phyloP scores from a whole-genome alignment of 2,113 vertebrate genomes.

The Ctenodactylus gundi region DNA sequence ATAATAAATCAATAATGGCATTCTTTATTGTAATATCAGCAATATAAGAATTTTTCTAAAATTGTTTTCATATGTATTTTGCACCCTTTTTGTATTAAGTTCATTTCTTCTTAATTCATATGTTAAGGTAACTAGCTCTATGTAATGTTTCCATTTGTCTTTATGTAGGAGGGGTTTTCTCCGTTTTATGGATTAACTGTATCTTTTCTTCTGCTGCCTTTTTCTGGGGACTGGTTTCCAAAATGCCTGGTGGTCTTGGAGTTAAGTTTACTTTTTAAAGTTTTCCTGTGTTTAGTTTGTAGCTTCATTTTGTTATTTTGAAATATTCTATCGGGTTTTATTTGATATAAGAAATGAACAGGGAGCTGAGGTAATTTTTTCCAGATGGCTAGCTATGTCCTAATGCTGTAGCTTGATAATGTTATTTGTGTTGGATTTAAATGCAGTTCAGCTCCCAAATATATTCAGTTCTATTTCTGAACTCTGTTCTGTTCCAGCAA shows the following conservation, averaged over 20 bases:
- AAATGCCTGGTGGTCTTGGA: too few species aligned
- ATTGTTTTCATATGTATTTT: background rate
- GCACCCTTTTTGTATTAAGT: background rate
- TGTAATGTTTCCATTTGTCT: background rate
- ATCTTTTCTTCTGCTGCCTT: background rate
- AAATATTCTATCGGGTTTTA: background rate
- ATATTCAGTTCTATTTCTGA: background rate
- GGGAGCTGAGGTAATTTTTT: background rate
- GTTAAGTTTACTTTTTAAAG: background rate
- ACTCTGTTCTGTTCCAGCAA: background rate
- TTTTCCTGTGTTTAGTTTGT: background rate
- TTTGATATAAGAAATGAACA: background rate
- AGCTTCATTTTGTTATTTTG: slow-evolving; percentile 10
- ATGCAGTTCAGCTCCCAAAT: background rate
- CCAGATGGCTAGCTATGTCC: background rate
- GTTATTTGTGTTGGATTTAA: background rate
- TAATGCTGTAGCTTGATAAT: background rate
- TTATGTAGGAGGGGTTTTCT: background rate
- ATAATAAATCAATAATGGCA: too few species aligned
- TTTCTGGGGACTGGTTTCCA: too few species aligned
- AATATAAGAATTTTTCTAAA: background rate
- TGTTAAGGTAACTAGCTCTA: background rate
- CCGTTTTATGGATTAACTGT: background rate
- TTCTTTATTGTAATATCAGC: background rate
- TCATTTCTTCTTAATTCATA: background rate